Base-by-base conservation (phyloP, 2,888 invertebrate genomes). In the Anarsia innoxiella region DNA sequence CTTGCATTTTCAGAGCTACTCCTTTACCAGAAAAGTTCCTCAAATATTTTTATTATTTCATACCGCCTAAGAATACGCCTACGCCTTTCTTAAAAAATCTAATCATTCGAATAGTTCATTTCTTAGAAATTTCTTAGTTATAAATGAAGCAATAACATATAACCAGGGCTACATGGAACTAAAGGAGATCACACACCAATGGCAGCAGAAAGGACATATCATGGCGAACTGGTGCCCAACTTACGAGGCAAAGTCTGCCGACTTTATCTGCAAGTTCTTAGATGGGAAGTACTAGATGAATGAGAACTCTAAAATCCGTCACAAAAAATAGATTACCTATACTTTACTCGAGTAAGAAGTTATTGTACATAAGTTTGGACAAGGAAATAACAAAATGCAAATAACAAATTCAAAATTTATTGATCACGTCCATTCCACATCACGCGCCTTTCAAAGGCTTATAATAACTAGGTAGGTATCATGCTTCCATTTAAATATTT, bases 91-190 rank as follows among this genome's bases (percentile, higher is more conserved):
- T n/a, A n/a, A n/a, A n/a, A n/a, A n/a, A n/a, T n/a, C n/a, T n/a
- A n/a, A n/a, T n/a, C n/a, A n/a, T n/a, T n/a, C n/a, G n/a, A n/a
- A n/a, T n/a, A n/a, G n/a, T n/a, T n/a, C n/a, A n/a, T n/a, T n/a
- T n/a, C n/a, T n/a, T n/a, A n/a, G n/a, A n/a, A n/a, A n/a, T n/a
- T n/a, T n/a, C n/a, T n/a, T n/a, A n/a, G n/a, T n/a, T n/a, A n/a
- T n/a, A n/a, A n/a, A n/a, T n/a, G n/a, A n/a, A n/a, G n/a, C n/a
- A n/a, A n/a, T n/a, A n/a, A n/a, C n/a, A n/a, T n/a, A n/a, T n/a
- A n/a, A n/a, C n/a, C 57, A 96, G 95, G 96, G 96, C 27, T 96
- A 94, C 86, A 95, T 96, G 91, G 96, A 97, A 56, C 84, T 97
- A 33, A 90, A 92, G 61, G 97, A 98, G 84, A 82, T 91, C 1